Evolutionary conservation across 1,140 invertebrate species (phyloP).

Genomic region (Hormaphis cornu): DNA sequence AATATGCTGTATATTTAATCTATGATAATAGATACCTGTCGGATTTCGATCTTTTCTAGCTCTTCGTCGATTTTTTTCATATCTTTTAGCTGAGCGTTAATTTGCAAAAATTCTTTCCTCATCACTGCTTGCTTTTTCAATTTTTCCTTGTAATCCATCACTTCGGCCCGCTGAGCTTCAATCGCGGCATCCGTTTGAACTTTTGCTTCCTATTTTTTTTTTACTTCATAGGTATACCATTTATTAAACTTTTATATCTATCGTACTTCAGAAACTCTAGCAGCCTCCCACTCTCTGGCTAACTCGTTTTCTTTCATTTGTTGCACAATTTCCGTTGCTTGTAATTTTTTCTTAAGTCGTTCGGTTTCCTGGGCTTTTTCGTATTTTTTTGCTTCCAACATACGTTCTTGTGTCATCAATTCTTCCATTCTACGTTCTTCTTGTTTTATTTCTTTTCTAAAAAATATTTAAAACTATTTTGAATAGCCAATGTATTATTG

Average conservation of each 20-base stretch:
- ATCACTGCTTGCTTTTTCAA: conserved; percentile 40
- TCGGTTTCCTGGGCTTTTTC: neutral
- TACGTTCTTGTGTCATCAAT: conserved; percentile 50
- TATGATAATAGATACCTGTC: neutral
- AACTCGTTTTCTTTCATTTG: conserved; percentile 41
- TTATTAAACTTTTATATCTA: neutral
- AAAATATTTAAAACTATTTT: no score
- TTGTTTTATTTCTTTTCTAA: conserved; percentile 45
- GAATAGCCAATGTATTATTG: no score
- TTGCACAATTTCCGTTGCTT: conserved; percentile 43
- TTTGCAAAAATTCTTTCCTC: neutral
- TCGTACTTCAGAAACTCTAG: conserved; percentile 32
- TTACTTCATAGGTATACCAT: neutral
- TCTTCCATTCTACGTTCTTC: conserved; percentile 51
- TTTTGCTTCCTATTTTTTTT: neutral
- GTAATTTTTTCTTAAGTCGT: conserved; percentile 42
- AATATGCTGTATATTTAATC: no score
- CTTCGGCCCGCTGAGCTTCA: conserved; percentile 48
- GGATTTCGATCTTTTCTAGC: conserved; percentile 43
- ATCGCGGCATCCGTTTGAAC: conserved; percentile 43
- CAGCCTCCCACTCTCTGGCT: conserved; percentile 41
- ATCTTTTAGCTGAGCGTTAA: neutral
- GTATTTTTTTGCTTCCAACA: neutral
- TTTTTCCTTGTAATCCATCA: conserved; percentile 43
- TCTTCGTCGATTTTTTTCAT: conserved; percentile 44